Percentiles rank a stretch among this genome's conserved stretches.
Evolutionary conservation across 2,888 invertebrate genomes (phyloP).

Genomic region (Plebejus argus): DNA sequence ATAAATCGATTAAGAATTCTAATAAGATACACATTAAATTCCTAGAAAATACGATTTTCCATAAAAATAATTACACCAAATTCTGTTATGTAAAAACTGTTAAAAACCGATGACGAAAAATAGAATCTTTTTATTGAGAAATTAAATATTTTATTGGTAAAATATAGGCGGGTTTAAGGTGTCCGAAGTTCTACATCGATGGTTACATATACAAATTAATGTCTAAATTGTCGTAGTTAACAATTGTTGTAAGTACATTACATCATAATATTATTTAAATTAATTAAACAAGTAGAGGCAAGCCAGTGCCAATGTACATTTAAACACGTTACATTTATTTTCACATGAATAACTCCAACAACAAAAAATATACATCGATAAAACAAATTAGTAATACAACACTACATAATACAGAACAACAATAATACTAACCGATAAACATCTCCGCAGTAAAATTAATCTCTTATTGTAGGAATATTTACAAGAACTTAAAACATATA

Average conservation of each 20-base stretch:
- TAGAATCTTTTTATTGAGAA: not conserved
- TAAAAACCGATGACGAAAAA: not conserved
- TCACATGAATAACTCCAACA: constrained; percentile 61
- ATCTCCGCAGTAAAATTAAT: constrained; percentile 65
- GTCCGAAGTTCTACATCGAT: constrained; percentile 40
- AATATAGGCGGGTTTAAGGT: constrained; percentile 43
- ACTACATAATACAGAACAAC: constrained; percentile 76
- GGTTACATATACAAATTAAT: constrained; percentile 13
- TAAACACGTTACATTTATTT: constrained; percentile 52
- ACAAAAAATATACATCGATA: constrained; percentile 75
- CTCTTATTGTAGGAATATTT: constrained; percentile 70
- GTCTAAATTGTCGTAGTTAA: constrained; percentile 30
- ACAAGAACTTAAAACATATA: constrained; percentile 74
- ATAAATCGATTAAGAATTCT: not conserved
- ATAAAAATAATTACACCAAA: not conserved
- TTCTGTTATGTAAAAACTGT: not conserved
- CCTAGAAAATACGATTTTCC: not conserved
- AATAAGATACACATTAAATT: constrained; percentile 1
- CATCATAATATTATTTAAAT: constrained; percentile 39
- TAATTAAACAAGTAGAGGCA: constrained; percentile 51
- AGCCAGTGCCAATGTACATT: constrained; percentile 58
- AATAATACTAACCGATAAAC: constrained; percentile 71
- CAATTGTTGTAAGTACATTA: constrained; percentile 44
- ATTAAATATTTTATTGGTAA: constrained; percentile 3
- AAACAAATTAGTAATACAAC: constrained; percentile 71